Base-by-base conservation (phyloP, 2,888 invertebrate species). In the Sesia apiformis region DNA sequence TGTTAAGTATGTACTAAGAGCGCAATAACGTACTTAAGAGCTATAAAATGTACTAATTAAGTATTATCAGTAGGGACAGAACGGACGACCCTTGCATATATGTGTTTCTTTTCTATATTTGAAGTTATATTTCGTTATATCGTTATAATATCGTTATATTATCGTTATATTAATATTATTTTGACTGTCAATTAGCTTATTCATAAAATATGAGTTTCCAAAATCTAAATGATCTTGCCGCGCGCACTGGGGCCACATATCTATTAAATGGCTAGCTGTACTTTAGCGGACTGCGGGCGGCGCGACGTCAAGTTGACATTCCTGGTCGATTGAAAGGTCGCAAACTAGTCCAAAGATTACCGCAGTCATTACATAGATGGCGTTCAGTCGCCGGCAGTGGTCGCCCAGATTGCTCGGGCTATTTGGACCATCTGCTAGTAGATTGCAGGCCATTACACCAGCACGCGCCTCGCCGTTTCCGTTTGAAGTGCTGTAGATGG, bases 331-430 rank as follows among this genome's bases (percentile, higher is more conserved):
- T 68, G 74, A 72, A 74, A 75, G 75, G 74, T 75, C 73, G 72
- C 71, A 72, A 73, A 72, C 73, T 73, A 69, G 72, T 71, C 62
- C 67, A 60, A 58, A 55, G 60, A 69, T 78, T 78, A 76, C 71
- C 65, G 60, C 66, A 62, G 61, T 67, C 64, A 76, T 76, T 76
- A 76, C 66, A 55, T 46, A 53, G 58, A 66, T 67, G 65, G 69
- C 73, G 72, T 68, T 72, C 67, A 72, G 69, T 72, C 67, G 72
- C 69, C 69, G 71, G 72, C 75, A 70, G 79, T 72, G 76, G 74
- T 74, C 67, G 67, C 64, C 56, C 55, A 72, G 73, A 80, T 78
- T 76, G 71, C 72, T 64, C 64, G 62, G 66, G 74, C 52, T 53
- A 53, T 70, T 70, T 69, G 67, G 67, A 67, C 74, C 74, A 74